phyloP scores from a whole-genome alignment of 2,797 vertebrate genomes.

The Buphagus erythrorhynchus region DNA sequence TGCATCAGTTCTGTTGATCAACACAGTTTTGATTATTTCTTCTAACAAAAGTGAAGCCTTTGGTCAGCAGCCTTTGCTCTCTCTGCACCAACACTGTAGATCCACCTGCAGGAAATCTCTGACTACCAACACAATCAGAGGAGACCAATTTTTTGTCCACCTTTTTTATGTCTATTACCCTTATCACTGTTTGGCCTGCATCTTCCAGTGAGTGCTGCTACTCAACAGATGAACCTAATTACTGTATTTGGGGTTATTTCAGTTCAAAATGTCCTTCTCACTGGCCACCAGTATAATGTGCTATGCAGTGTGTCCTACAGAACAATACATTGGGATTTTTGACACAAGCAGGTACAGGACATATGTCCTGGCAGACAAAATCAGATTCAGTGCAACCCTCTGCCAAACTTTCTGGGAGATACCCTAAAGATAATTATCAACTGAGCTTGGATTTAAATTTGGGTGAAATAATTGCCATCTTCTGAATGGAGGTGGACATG shows the following conservation, averaged over 20 bases:
- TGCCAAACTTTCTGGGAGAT: background rate
- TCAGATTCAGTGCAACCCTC: background rate
- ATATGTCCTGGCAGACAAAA: background rate
- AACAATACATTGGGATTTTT: background rate
- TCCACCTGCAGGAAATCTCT: background rate
- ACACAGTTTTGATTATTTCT: background rate
- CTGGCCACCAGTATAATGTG: background rate
- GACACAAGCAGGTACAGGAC: background rate
- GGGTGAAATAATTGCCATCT: background rate
- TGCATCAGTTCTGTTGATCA: background rate
- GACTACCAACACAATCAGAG: background rate
- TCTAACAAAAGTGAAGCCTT: background rate
- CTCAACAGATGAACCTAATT: background rate
- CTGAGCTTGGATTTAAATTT: background rate
- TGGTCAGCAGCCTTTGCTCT: background rate
- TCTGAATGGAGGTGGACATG: rapidly evolving
- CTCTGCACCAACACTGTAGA: background rate
- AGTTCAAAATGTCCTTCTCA: background rate
- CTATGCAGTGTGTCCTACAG: background rate
- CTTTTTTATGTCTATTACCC: background rate
- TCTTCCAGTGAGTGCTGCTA: background rate
- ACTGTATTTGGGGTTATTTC: background rate
- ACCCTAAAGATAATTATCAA: background rate
- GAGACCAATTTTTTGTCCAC: background rate
- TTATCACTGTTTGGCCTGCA: background rate